Conservation (phyloP, 2,113 vertebrate genomes). For the Eira barbara region DNA sequence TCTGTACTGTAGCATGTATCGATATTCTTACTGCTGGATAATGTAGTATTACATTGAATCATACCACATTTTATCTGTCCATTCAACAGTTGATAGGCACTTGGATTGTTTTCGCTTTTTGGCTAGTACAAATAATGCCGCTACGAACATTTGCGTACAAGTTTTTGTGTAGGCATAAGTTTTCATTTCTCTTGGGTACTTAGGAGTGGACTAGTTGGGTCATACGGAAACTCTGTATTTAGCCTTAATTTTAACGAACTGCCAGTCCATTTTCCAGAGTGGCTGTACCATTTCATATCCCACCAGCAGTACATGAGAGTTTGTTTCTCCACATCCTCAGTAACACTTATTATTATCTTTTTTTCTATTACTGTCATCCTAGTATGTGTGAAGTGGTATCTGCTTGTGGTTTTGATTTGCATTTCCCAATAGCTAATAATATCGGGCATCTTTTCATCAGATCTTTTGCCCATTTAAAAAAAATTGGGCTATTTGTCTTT, state of each 20-base stretch:
- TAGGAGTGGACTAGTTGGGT: not conserved
- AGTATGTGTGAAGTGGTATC: not conserved
- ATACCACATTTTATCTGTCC: not conserved
- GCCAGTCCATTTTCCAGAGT: not conserved
- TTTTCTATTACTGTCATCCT: not conserved
- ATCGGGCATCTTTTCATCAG: not conserved
- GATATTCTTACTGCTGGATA: not conserved
- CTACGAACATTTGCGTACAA: not conserved
- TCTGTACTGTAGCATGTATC: not conserved
- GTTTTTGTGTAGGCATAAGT: not conserved
- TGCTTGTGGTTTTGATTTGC: not conserved
- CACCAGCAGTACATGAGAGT: not conserved
- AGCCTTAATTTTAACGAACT: not conserved
- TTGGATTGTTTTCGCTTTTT: not conserved
- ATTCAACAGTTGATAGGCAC: not conserved
- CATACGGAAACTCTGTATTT: not conserved
- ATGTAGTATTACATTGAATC: not conserved
- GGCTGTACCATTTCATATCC: not conserved
- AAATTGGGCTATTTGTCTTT: not conserved
- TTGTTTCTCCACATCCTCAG: not conserved
- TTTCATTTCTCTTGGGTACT: not conserved
- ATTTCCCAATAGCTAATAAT: not conserved
- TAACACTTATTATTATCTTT: not conserved
- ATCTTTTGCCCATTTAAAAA: not conserved
- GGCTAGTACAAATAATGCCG: not conserved